phyloP scores from a whole-genome alignment of 1,140 invertebrate species.

The Musca domestica region DNA sequence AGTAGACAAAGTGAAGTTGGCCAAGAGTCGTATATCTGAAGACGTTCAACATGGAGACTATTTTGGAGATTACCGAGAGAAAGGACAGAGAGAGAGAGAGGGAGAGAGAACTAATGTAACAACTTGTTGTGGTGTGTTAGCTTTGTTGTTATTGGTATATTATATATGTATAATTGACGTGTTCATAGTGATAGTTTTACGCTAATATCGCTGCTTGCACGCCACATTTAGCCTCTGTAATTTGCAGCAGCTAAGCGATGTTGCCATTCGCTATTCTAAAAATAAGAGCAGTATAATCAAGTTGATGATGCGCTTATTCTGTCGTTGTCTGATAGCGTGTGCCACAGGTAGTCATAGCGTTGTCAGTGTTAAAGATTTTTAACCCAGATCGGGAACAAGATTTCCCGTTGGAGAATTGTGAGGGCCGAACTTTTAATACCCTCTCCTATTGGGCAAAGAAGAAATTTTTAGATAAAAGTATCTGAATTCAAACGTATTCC shows the following conservation, averaged over 20 bases:
- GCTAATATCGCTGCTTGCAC: conserved; percentile 4
- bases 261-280: conserved; percentile 7
- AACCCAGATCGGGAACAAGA: not conserved
- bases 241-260: not conserved
- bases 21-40: too few relatives aligned
- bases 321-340: not conserved
- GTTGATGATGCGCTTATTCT: not conserved
- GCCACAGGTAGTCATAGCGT: not conserved
- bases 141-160: not conserved
- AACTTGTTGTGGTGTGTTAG: too few relatives aligned
- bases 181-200: conserved; percentile 1
- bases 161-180: not conserved
- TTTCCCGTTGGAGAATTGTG: too few relatives aligned
- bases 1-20: too few relatives aligned
- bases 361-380: not conserved
- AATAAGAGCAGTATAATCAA: conserved; percentile 10
- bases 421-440: too few relatives aligned
- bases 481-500: too few relatives aligned
- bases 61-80: too few relatives aligned
- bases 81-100: too few relatives aligned
- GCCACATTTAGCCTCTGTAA: conserved; percentile 6
- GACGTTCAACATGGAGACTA: too few relatives aligned
- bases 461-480: too few relatives aligned
- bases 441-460: too few relatives aligned
- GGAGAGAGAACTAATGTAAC: too few relatives aligned